These are phyloP conservation scores for Serranus cabrilla DNA, from an alignment of 2,797 vertebrate genomes.

Conservation along the genomic window DNA sequence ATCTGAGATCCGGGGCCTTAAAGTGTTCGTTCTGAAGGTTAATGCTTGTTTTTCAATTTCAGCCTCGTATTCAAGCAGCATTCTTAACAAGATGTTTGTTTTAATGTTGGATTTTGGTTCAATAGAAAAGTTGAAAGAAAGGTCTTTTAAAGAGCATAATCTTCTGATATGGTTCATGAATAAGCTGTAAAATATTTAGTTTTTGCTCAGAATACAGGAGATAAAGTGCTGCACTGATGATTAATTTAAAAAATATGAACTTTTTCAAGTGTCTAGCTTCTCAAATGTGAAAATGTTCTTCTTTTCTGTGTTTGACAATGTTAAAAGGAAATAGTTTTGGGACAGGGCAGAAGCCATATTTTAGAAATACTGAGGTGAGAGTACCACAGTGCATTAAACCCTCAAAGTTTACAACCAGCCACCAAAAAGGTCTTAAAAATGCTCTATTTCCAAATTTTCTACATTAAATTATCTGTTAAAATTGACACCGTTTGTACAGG, in stretches of 20 bases:
- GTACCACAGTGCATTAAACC: background rate
- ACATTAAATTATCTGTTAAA: no score
- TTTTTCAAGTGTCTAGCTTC: background rate
- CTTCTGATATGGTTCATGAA: slow-evolving; percentile 40
- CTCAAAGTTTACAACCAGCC: background rate
- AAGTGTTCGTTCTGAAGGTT: slow-evolving; percentile 26
- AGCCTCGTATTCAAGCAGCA: slow-evolving; percentile 28
- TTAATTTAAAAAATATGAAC: background rate
- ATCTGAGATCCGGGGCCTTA: slow-evolving; percentile 17
- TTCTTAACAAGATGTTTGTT: slow-evolving; percentile 33
- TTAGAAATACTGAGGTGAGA: background rate
- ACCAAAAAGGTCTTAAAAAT: no score
- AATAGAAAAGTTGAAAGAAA: slow-evolving; percentile 21
- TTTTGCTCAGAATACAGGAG: slow-evolving; percentile 14
- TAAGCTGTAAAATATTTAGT: slow-evolving; percentile 46
- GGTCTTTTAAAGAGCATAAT: slow-evolving; percentile 23
- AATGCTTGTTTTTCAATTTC: slow-evolving; percentile 15
- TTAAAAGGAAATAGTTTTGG: background rate
- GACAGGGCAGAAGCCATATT: background rate
- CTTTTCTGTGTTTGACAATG: background rate
- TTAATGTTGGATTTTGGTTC: slow-evolving; percentile 20
- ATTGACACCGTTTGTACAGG: no score
- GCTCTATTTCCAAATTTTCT: no score
- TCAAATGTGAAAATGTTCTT: background rate
- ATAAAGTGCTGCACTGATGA: background rate